A percentile compares a stretch with the other conserved stretches of the same genome.
These are phyloP conservation scores for Heliconius aoede DNA, from an alignment of 2,888 invertebrate species.

Conservation along the genomic window DNA sequence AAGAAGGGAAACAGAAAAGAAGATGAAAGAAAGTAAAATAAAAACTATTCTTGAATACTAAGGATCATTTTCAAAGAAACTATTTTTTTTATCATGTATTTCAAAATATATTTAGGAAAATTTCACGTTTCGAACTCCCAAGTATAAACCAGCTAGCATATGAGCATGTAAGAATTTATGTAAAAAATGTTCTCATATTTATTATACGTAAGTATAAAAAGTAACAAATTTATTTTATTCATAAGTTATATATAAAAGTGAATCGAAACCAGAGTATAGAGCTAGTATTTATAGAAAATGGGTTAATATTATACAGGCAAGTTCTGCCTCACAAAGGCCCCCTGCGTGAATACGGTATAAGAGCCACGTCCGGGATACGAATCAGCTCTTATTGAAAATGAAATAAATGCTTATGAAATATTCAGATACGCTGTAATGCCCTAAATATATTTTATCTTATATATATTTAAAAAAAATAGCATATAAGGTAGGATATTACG, in stretches of 20 bases:
- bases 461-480: too few species aligned
- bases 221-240: background rate
- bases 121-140: too few species aligned
- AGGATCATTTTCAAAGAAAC: too few species aligned
- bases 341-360: conserved; percentile 18
- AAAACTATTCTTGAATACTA: too few species aligned
- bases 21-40: too few species aligned
- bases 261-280: background rate
- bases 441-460: background rate
- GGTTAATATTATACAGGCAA: conserved; percentile 25
- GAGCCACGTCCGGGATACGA: conserved; percentile 24
- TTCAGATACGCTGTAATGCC: background rate
- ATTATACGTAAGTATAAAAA: too few species aligned
- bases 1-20: background rate
- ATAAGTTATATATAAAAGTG: background rate
- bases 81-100: too few species aligned
- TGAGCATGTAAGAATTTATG: too few species aligned
- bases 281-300: conserved; percentile 25
- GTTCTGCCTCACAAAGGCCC: conserved; percentile 23
- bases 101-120: too few species aligned
- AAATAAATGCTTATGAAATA: conserved; percentile 7
- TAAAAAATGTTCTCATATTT: too few species aligned
- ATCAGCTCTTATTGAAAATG: conserved; percentile 26
- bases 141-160: too few species aligned
- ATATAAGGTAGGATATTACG: too few species aligned